These are phyloP conservation scores for Cheirogaleus major DNA, from an alignment of 2,797 vertebrate species.

Conservation along the genomic window DNA sequence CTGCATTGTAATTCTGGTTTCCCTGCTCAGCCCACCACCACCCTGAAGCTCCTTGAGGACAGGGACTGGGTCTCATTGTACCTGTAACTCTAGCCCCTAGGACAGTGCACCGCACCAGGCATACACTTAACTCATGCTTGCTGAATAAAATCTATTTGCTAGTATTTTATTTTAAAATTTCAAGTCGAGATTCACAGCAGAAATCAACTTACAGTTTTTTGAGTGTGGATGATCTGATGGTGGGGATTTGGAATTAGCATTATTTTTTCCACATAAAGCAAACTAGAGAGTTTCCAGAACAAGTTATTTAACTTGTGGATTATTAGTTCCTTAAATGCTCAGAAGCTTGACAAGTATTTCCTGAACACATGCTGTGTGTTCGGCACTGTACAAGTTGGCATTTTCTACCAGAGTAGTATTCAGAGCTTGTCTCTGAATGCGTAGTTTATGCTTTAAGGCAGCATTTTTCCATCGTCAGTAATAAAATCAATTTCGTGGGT, in stretches of 20 bases:
- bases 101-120: background rate
- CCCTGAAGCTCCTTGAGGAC: background rate
- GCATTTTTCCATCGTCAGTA: slow-evolving; percentile 24
- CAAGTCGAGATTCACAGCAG: slow-evolving; percentile 7
- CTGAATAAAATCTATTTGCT: background rate
- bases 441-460: background rate
- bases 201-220: background rate
- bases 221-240: background rate
- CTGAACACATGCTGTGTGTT: background rate
- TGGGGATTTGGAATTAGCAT: slow-evolving; percentile 11
- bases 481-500: slow-evolving; percentile 47
- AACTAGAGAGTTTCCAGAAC: slow-evolving; percentile 34
- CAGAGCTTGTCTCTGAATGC: background rate
- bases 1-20: background rate
- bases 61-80: background rate
- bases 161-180: slow-evolving; percentile 45
- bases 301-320: slow-evolving; percentile 49
- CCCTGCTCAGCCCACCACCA: background rate
- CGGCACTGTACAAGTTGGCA: background rate
- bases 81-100: background rate
- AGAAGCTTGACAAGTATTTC: slow-evolving; percentile 46
- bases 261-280: slow-evolving; percentile 23
- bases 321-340: slow-evolving; percentile 11
- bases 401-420: background rate
- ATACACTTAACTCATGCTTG: background rate